Percentiles rank a stretch among this genome's conserved stretches.
phyloP scores from a whole-genome alignment of 2,797 vertebrate species.

The Helicolenus hilgendorfi region DNA sequence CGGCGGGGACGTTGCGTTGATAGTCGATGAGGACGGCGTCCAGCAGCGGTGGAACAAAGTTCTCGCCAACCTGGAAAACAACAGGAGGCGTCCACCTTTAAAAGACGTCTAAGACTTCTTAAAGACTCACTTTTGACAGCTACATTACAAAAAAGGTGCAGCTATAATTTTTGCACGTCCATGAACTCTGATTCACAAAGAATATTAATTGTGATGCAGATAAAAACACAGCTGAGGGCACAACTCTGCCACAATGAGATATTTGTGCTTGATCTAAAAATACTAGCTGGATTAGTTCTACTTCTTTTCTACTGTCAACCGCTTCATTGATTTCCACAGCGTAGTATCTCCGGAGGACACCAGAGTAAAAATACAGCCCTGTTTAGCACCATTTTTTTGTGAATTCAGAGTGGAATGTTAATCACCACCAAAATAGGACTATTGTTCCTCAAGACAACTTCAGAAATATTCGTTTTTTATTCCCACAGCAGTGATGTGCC shows the following conservation, averaged over 20 bases:
- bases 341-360: conserved; percentile 5
- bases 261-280: conserved; percentile 61
- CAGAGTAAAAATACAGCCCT: neutral
- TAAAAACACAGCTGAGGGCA: conserved; percentile 6
- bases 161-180: neutral
- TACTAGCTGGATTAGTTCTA: conserved; percentile 32
- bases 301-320: conserved; percentile 8
- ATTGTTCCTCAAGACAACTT: neutral
- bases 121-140: neutral
- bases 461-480: neutral
- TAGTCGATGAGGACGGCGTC: conserved; percentile 99
- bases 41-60: conserved; percentile 97
- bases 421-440: neutral
- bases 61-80: conserved; percentile 94
- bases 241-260: neutral
- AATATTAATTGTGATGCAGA: conserved; percentile 19
- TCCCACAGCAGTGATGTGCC: neutral
- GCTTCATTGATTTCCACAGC: conserved; percentile 19
- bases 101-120: neutral
- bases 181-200: neutral
- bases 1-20: conserved; percentile 98
- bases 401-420: neutral
- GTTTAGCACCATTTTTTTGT: neutral
- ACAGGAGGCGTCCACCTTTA: neutral
- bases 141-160: neutral